A percentile compares a stretch with the other conserved stretches of the same genome.
phyloP scores from a whole-genome alignment of 2,888 invertebrate genomes.

The Acleris sparsana region DNA sequence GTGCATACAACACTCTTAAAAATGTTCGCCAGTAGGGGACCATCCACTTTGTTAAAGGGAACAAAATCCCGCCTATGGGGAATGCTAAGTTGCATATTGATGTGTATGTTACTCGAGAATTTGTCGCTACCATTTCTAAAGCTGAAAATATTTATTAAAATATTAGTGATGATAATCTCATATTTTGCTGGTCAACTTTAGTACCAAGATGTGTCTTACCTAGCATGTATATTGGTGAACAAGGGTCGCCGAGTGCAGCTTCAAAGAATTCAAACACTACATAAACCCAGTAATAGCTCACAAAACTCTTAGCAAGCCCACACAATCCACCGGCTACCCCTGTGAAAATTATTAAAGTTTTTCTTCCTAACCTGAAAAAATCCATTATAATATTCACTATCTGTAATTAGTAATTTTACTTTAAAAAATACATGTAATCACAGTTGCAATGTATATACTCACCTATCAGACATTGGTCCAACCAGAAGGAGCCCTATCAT shows the following conservation, averaged over 20 bases:
- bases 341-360: constrained; percentile 45
- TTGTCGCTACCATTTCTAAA: constrained; percentile 64
- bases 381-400: not conserved
- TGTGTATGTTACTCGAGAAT: constrained; percentile 59
- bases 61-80: constrained; percentile 50
- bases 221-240: constrained; percentile 50
- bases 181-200: not conserved
- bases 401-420: too few species aligned
- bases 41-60: constrained; percentile 58
- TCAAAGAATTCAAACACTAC: constrained; percentile 49
- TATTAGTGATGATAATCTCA: not conserved
- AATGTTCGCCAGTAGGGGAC: constrained; percentile 87
- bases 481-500: constrained; percentile 85
- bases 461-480: constrained; percentile 86
- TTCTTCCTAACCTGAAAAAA: constrained; percentile 47
- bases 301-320: constrained; percentile 47
- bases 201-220: constrained; percentile 39
- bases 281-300: constrained; percentile 46
- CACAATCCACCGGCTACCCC: constrained; percentile 46
- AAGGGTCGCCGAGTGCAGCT: constrained; percentile 51
- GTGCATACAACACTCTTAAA: constrained; percentile 86
- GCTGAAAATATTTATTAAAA: constrained; percentile 50
- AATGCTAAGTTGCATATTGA: constrained; percentile 48
- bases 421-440: not conserved
- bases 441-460: constrained; percentile 2